Evolutionary conservation across 2,113 vertebrate genomes (phyloP).

Genomic region (Edolisoma coerulescens): DNA sequence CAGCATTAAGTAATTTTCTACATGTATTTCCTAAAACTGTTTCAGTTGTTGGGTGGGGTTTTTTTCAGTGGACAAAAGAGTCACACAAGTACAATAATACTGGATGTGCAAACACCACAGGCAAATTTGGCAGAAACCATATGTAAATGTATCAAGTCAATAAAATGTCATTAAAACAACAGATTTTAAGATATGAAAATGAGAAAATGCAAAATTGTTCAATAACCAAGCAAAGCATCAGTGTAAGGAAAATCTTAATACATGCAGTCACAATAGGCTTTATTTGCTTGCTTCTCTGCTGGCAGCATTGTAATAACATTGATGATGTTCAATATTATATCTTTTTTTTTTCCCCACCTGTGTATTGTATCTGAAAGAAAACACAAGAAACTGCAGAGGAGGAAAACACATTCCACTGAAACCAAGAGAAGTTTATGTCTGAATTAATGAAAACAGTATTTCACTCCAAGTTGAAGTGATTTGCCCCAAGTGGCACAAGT

Average conservation of each 20-base stretch:
- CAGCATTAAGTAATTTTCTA: background rate
- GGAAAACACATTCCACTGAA: background rate
- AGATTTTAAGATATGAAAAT: background rate
- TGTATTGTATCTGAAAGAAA: background rate
- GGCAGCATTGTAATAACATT: background rate
- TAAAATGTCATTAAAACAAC: background rate
- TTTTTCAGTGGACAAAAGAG: background rate
- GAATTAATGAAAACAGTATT: slow-evolving; percentile 11
- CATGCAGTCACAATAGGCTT: background rate
- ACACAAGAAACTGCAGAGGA: background rate
- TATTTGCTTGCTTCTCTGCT: background rate
- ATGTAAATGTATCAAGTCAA: background rate
- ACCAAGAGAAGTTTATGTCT: background rate
- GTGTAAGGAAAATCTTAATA: background rate
- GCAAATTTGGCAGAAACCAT: background rate
- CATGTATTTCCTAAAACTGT: background rate
- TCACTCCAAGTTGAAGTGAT: background rate
- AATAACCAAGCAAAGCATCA: background rate
- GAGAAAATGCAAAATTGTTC: background rate
- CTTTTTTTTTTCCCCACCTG: background rate
- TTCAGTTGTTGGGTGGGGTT: background rate
- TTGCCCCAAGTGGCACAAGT: background rate
- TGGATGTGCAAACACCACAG: background rate
- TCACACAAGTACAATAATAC: background rate
- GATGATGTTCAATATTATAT: background rate